phyloP scores from a whole-genome alignment of 2,113 vertebrate species.

The Cololabis saira region DNA sequence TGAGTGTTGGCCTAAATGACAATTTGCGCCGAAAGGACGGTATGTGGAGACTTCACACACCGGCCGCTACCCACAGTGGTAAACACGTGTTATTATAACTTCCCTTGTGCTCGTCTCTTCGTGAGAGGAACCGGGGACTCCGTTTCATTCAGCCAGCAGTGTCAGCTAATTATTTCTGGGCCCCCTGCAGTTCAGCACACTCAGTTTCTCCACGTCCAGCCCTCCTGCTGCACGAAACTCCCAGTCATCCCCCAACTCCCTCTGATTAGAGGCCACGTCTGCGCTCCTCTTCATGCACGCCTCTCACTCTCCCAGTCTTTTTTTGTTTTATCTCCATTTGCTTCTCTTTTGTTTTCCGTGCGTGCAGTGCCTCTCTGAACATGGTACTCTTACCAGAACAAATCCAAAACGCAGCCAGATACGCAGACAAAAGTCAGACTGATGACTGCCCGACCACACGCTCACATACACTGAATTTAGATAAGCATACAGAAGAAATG shows the following conservation, averaged over 20 bases:
- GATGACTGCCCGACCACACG: conserved; percentile 17
- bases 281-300: conserved; percentile 13
- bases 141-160: conserved; percentile 56
- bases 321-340: conserved; percentile 18
- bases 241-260: conserved; percentile 33
- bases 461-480: background rate
- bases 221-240: conserved; percentile 37
- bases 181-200: conserved; percentile 59
- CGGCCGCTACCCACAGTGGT: conserved; percentile 37
- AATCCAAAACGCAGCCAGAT: conserved; percentile 51
- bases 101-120: conserved; percentile 52
- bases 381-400: conserved; percentile 49
- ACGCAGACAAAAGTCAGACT: conserved; percentile 32
- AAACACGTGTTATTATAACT: conserved; percentile 69
- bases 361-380: conserved; percentile 51
- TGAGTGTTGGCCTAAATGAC: conserved; percentile 59
- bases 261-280: conserved; percentile 59
- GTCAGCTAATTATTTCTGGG: conserved; percentile 72
- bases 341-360: conserved; percentile 42
- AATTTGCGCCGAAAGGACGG: conserved; percentile 45
- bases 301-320: background rate
- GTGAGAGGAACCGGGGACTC: conserved; percentile 21
- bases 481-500: too few species aligned
- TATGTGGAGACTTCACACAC: conserved; percentile 17
- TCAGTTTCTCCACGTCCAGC: conserved; percentile 26